phyloP scores from a whole-genome alignment of 1,140 invertebrate genomes.

The Carcinoscorpius rotundicauda region DNA sequence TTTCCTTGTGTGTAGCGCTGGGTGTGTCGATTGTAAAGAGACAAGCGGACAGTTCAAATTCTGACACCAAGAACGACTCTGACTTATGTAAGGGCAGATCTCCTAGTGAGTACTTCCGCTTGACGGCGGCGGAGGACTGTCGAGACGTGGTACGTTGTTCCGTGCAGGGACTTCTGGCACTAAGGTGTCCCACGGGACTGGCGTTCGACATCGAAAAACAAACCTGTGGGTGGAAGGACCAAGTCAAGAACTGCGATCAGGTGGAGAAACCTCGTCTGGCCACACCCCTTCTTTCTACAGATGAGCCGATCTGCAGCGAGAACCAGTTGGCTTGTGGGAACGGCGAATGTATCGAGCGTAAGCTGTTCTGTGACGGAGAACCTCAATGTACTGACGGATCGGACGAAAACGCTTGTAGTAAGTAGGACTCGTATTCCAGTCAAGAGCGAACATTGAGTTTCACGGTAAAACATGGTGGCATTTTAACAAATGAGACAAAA shows the following conservation, averaged over 20 bases:
- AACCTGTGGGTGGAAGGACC: slow-evolving; percentile 88
- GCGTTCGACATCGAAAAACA: slow-evolving; percentile 93
- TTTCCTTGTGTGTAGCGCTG: slow-evolving; percentile 1
- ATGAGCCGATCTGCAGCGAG: slow-evolving; percentile 78
- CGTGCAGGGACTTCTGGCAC: slow-evolving; percentile 82
- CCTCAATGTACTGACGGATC: slow-evolving; percentile 80
- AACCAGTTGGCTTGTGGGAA: slow-evolving; percentile 77
- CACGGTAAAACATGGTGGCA: no score
- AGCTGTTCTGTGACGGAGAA: slow-evolving; percentile 86
- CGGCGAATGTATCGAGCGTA: slow-evolving; percentile 69
- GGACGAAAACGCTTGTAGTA: slow-evolving; percentile 83
- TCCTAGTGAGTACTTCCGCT: slow-evolving; percentile 88
- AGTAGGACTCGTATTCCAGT: slow-evolving; percentile 33
- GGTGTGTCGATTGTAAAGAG: slow-evolving; percentile 15
- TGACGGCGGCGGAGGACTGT: slow-evolving; percentile 80
- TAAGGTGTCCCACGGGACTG: slow-evolving; percentile 80
- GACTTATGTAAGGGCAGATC: slow-evolving; percentile 88
- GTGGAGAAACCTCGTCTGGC: slow-evolving; percentile 64
- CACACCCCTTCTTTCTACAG: slow-evolving; percentile 75
- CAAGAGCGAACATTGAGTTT: no score
- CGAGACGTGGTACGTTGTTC: slow-evolving; percentile 92
- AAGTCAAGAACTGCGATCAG: slow-evolving; percentile 79
- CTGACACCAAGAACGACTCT: slow-evolving; percentile 41
- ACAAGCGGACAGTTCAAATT: slow-evolving; percentile 14
- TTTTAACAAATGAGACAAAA: no score